phyloP scores from a whole-genome alignment of 2,888 invertebrate species.

The Lumbricus terrestris region DNA sequence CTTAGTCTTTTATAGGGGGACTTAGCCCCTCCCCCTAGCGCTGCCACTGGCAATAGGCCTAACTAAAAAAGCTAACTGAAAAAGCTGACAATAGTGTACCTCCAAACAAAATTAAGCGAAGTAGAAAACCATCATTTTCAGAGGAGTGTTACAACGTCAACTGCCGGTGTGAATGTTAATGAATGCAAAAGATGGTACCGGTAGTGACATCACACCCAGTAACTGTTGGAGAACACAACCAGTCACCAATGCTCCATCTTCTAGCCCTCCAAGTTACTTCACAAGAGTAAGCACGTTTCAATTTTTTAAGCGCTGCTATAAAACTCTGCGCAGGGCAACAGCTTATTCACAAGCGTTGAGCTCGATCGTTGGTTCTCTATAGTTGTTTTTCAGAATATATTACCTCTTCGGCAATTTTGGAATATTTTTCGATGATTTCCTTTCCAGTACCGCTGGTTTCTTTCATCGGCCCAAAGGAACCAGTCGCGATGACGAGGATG shows the following conservation, averaged over 20 bases:
- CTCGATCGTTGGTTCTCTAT: neutral
- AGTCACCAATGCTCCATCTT: neutral
- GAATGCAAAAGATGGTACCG: neutral
- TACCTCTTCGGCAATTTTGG: slow-evolving; percentile 17
- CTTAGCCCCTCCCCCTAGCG: no score
- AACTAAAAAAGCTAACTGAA: no score
- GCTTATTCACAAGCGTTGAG: no score
- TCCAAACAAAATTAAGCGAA: neutral
- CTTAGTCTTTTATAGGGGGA: no score
- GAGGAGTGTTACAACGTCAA: neutral
- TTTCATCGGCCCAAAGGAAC: slow-evolving; percentile 22
- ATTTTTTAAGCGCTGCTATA: no score
- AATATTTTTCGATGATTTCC: slow-evolving; percentile 18
- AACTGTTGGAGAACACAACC: neutral
- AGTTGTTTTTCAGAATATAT: neutral
- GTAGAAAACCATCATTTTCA: neutral
- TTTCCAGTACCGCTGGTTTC: neutral
- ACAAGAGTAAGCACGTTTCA: no score
- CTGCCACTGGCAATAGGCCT: no score
- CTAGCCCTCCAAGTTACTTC: neutral
- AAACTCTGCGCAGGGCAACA: no score
- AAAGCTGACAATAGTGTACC: neutral
- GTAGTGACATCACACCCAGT: neutral
- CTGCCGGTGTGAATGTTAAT: neutral
- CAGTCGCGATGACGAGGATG: slow-evolving; percentile 35